Evolutionary conservation across 2,888 invertebrate genomes (phyloP), one percentile per base, ranked within the genome.

Genomic region (Synergus umbraculus): DNA sequence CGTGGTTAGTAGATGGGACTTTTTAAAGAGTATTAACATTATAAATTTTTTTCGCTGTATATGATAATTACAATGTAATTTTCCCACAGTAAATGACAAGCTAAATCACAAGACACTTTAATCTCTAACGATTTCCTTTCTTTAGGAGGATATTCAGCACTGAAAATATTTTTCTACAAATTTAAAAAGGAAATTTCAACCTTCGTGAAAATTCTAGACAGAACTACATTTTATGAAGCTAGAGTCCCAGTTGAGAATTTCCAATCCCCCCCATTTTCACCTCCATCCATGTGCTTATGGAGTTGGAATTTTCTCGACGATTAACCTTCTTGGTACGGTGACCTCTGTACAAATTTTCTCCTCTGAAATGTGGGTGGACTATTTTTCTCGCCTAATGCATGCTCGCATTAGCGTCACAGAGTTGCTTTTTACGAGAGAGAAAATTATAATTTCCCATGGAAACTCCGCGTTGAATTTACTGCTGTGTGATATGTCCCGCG

Each of bases 361-460:
- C 76, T 78, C 78, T 81, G 58, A 67, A 15, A 76, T 78, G 76
- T 63, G 79, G 82, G 79, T 76, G 73, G 77, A 79, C 84, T 83
- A 84, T 84, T 85, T 85, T 83, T 84, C 84, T 81, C 77, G 77
- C 80, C 82, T 84, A 85, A 86, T 86, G 85, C 81, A 81, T 78
- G 83, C 81, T 80, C 85, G 83, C 85, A 84, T 86, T 85, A 85
- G 83, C 79, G 84, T 83, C 82, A 81, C 82, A 63, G 76, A 83
- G 81, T 81, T 81, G 76, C 82, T 83, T 79, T 85, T 84, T 64
- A 67, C 81, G 82, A 81, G 81, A 76, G 78, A 43, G 83, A 85
- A 84, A 85, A 85, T 84, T 84, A 84, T 84, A 82, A 84, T 84
- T 85, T 85, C 78, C 81, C 78, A 78, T 81, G 81, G 82, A 84